Evolutionary conservation across 2,113 vertebrate species (phyloP), one percentile per base, ranked within the genome.

Genomic region (Neofelis nebulosa): DNA sequence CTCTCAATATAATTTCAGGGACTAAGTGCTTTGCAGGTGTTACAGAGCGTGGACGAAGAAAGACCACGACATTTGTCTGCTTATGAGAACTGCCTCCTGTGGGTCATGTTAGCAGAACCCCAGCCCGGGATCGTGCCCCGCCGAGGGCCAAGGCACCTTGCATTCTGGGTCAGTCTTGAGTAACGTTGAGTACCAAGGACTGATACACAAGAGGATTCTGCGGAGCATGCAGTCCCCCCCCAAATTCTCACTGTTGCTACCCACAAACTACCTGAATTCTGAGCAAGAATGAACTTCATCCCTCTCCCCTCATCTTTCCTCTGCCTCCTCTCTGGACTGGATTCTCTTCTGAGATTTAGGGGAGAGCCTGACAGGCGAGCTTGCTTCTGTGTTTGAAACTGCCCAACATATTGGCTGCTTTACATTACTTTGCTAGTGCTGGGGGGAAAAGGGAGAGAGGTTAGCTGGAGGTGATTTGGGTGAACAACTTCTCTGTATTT

Each of bases 61-160:
- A 81, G 36, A 52, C 21, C 27, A 3, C 41, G 57, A 31, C 45
- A 50, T 87, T 92, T 74, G 85, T 74, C 68, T 89, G 31, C 36
- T 25, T 55, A 7, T 21, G 73, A 90, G 50, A 80, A 52, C 45
- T 45, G 33, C 52, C 55, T 82, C 21, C 29, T 10, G 4, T 73
- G 57, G 21, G 1, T 79, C 50, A 0, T 13, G 16, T 68, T 23
- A 85, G 38, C 61, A 61, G 79, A 66, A 71, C 27, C n/a, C 10
- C 3, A 48, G 16, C 29, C 57, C 25, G 10, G 71, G 65, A 63
- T 36, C 3, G 0, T 7, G 1, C 1, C 19, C 41, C 3, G 14
- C 36, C 1, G 23, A 66, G 36, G 33, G 10, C 29, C 21, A 8
- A 18, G 6, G 4, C 85, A 10, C 78, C 80, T 38, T 96, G n/a